Base-by-base conservation (phyloP, 2,888 invertebrate genomes). In the Graphium colonna region DNA sequence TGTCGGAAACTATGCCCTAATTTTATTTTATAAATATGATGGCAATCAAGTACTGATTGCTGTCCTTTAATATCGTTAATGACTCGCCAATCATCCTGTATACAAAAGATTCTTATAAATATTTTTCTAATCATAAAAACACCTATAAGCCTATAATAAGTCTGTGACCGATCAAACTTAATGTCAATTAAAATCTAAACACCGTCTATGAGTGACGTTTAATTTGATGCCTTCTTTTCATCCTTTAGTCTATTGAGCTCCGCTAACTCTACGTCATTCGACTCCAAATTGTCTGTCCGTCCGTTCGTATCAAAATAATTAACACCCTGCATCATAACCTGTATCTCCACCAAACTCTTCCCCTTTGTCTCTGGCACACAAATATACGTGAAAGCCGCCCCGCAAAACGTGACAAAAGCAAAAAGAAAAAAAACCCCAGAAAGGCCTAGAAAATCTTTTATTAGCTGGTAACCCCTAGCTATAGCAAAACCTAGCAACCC, bases 281-380 rank as follows among this genome's bases (percentile, higher is more conserved):
- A 4, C 17, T 39, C n/a, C n/a, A n/a, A n/a, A 21, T 42, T 18
- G 26, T 55, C 41, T 13, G 33, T 56, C 8, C 52, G 50, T 18
- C 44, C 43, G 0, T 51, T 57, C 12, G 31, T 9, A n/a, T 64
- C 65, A 44, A 71, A 70, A 52, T 76, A 75, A 15, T 68, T 46
- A 28, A 71, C 69, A 1, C 87, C 86, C 60, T 91, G 87, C 1
- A 92, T 61, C 45, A 90, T 76, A 17, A 86, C 77, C 62, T 91
- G 91, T 45, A 92, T 91, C 55, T 92, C 90, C 26, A 82, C 69
- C 28, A 92, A 75, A 42, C 91, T 91, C 60, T 91, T 91, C 0
- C 90, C 90, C 59, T 87, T 91, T 0, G 92, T 92, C 71, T 92
- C 92, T 1, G 91, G 92, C 0, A 92, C 88, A 47, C 79, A 54